Conservation (phyloP, 2,888 invertebrate genomes). For the Pyrrhia umbra region DNA sequence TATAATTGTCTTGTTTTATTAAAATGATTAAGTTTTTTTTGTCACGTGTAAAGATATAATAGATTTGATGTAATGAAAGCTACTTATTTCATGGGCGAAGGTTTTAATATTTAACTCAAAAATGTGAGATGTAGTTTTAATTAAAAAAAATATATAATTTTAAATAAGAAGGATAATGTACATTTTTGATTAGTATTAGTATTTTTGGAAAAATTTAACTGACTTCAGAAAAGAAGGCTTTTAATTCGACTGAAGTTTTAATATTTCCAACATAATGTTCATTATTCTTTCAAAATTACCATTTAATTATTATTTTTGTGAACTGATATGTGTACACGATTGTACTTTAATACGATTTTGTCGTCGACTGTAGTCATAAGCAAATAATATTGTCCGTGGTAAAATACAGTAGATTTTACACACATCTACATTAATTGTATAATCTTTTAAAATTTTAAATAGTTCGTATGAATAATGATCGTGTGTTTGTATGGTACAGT, state of each 20-base stretch:
- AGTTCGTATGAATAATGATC: not conserved
- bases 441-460: too few species aligned
- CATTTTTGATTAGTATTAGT: too few species aligned
- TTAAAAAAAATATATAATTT: not conserved
- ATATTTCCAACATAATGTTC: not conserved
- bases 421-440: too few species aligned
- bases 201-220: too few species aligned
- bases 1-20: too few species aligned
- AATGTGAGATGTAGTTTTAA: not conserved
- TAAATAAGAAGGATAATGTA: not conserved
- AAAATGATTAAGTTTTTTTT: too few species aligned
- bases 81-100: not conserved
- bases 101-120: conserved; percentile 3
- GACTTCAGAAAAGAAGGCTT: too few species aligned
- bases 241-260: too few species aligned
- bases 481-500: conserved; percentile 36
- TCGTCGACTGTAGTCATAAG: conserved; percentile 25
- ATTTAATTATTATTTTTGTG: not conserved
- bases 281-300: conserved; percentile 12
- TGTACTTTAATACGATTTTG: conserved; percentile 14
- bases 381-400: not conserved
- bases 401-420: too few species aligned
- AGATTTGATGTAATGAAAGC: not conserved
- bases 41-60: not conserved
- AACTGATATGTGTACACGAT: conserved; percentile 16